Evolutionary conservation across 2,113 vertebrate species (phyloP), one percentile per base, ranked within the genome.

Genomic region (Vombatus ursinus): DNA sequence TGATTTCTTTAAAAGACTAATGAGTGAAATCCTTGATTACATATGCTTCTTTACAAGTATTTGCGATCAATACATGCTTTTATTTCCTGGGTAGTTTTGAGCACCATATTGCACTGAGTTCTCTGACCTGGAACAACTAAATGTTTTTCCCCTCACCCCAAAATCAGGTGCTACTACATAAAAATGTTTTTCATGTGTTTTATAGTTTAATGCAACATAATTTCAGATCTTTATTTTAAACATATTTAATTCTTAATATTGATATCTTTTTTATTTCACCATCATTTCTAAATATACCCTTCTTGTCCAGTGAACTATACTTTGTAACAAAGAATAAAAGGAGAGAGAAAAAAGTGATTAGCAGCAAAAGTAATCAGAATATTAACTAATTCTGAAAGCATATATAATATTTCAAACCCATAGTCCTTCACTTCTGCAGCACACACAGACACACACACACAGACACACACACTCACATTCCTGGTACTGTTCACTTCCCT

Each of bases 1-100:
- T 96, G 98, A 89, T 94, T 97, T 97, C 50, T 95, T 44, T 52
- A 50, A 96, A 97, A 50, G 0, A n/a, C 52, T 90, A 96, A 94
- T 96, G 95, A 95, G 50, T 96, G 11, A 53, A 53, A 91, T 84
- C 16, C 47, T 53, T 12, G 23, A 68, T 95, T 52, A 51, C 53
- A 95, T 19, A 90, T 49, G 95, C 92, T 95, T 50, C 89, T 90
- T 68, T 52, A 49, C 91, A 50, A 61, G 2, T 95, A 92, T 94
- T 50, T 54, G 7, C 92, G 28, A 8, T 92, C 37, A 96, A 90
- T 0, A 94, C n/a, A 91, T n/a, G 49, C 0, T 1, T 96, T 95
- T 95, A 53, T 48, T n/a, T 22, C 37, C 68, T 77, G 1, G 14
- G 31, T 68, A 37, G 61, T n/a, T 16, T n/a, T n/a, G 14, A 77